Evolutionary conservation across 2,113 vertebrate genomes (phyloP).

Genomic region (Axis porcinus): DNA sequence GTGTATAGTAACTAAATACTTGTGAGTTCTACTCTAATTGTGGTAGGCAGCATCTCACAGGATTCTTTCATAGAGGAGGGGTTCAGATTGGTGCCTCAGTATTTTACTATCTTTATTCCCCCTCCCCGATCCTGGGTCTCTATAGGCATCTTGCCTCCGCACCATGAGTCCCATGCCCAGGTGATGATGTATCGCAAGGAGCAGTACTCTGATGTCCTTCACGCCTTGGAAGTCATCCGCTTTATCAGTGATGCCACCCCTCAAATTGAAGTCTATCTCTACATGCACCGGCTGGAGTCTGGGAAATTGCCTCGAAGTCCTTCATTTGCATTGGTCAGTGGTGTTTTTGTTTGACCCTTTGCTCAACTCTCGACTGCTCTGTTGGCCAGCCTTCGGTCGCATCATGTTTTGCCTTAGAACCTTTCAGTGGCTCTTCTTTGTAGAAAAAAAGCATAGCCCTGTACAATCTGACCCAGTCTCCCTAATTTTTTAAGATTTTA

Average conservation of each 20-base stretch:
- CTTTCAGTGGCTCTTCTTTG: not conserved
- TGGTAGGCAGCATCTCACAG: not conserved
- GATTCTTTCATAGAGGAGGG: not conserved
- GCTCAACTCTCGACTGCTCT: too few species aligned
- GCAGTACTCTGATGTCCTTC: constrained; percentile 90
- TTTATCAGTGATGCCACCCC: constrained; percentile 87
- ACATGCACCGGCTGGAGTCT: constrained; percentile 92
- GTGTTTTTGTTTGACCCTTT: not conserved
- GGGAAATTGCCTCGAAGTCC: constrained; percentile 89
- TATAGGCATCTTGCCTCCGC: constrained; percentile 93
- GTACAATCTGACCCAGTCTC: not conserved
- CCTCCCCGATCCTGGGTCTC: not conserved
- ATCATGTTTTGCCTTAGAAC: not conserved
- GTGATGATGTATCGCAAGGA: constrained; percentile 89
- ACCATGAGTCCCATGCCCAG: constrained; percentile 91
- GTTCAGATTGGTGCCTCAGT: not conserved
- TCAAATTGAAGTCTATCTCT: constrained; percentile 88
- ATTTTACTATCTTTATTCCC: not conserved
- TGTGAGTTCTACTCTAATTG: not conserved
- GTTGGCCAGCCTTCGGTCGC: not conserved
- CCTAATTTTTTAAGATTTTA: not conserved
- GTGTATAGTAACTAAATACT: not conserved
- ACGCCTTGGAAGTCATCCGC: constrained; percentile 89
- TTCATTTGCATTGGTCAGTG: constrained; percentile 86
- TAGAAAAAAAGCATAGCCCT: not conserved